phyloP scores from a whole-genome alignment of 2,888 invertebrate genomes.

The Erebia palarica region DNA sequence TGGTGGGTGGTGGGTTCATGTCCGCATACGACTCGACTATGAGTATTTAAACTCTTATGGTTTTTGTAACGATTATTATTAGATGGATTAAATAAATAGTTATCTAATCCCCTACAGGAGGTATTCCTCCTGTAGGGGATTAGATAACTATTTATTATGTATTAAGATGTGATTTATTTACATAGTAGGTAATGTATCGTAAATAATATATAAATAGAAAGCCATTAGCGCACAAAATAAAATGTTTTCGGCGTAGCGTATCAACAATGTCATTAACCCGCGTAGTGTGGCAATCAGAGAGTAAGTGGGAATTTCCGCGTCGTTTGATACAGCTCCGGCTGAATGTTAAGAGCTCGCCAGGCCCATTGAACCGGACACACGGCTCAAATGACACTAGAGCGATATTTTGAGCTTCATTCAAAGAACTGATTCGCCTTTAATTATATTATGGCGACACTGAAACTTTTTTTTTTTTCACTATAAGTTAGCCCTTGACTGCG shows the following conservation, averaged over 20 bases:
- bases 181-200: too few relatives aligned
- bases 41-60: too few relatives aligned
- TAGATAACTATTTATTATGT: too few relatives aligned
- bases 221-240: constrained; percentile 59
- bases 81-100: too few relatives aligned
- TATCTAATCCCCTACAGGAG: too few relatives aligned
- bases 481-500: too few relatives aligned
- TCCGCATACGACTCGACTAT: too few relatives aligned
- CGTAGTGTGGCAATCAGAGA: constrained; percentile 80
- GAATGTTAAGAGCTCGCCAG: constrained; percentile 76
- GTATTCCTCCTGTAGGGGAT: too few relatives aligned
- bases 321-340: constrained; percentile 76
- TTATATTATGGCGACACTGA: neutral
- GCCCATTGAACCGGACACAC: constrained; percentile 54
- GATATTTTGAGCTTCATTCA: constrained; percentile 20
- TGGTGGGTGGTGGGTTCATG: too few relatives aligned
- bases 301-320: constrained; percentile 81
- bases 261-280: constrained; percentile 79
- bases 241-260: constrained; percentile 76
- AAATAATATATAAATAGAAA: constrained; percentile 9
- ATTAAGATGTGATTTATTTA: too few relatives aligned
- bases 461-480: too few relatives aligned
- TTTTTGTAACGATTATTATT: too few relatives aligned
- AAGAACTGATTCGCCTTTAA: neutral
- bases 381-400: constrained; percentile 37